Base-by-base conservation (phyloP, 2,113 vertebrate genomes). In the Oreochromis tanganicae region DNA sequence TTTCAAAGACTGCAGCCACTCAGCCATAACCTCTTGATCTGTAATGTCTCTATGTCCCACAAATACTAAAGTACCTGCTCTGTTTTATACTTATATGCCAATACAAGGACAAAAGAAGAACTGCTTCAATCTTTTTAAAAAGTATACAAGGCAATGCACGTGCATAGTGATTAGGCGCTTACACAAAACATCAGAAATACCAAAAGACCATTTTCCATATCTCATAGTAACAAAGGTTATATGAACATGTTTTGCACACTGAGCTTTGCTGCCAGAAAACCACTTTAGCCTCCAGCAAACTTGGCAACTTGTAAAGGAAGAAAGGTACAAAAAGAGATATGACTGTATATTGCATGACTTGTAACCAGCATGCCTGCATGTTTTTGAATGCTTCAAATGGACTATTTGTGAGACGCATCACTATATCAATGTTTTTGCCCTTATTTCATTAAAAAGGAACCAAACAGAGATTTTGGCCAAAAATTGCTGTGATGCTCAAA, bases 11-110 rank as follows among this genome's bases (percentile, higher is more conserved):
- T 55, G 71, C 73, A 85, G 73, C 71, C 84, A 81, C 63, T 86
- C 83, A 90, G 84, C 90, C 27, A 9, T 83, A 91, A 91, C 82
- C 88, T 87, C 84, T 87, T 68, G 81, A 63, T 73, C 87, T 86
- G 36, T 78, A 85, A 91, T 79, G 87, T 92, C 80, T 91, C 85
- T 34, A 81, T 85, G 57, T 29, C 43, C 89, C 83, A 84, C 84
- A 84, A 84, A 81, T 87, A 57, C 36, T 21, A 6, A 84, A 38
- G 21, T 83, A 80, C 79, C 57, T 82, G 57, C n/a, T 86, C 63
- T 80, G 19, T 78, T 82, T 82, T 80, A n/a, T 73, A 41, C 87
- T 85, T 50, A 80, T 54, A 81, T 29, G 41, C 9, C 80, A 81
- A 50, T 6, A 4, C 66, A 85, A 68, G 29, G 19, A 29, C 32